Percentiles rank a stretch among this genome's conserved stretches.
Conservation (phyloP, 1,140 invertebrate genomes). For the Drosophila ananassae region DNA sequence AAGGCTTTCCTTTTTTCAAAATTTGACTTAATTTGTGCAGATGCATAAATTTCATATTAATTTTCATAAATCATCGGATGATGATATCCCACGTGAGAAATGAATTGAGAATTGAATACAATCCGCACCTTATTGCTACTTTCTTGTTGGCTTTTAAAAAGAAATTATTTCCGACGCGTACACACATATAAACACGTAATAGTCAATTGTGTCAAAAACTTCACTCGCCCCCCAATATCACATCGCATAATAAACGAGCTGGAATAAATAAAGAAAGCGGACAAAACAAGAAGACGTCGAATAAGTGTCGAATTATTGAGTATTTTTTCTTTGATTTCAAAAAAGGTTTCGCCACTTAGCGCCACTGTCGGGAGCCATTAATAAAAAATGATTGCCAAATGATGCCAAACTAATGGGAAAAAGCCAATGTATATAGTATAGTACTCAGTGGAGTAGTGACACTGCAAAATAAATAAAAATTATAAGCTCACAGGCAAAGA, state of each 20-base stretch:
- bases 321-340: conserved; percentile 19
- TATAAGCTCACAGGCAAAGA: background rate
- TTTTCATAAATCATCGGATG: conserved; percentile 3
- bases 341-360: conserved; percentile 42
- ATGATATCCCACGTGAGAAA: conserved; percentile 18
- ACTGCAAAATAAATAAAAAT: conserved; percentile 16
- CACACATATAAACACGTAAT: conserved; percentile 76
- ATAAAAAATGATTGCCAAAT: conserved; percentile 34
- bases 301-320: conserved; percentile 49
- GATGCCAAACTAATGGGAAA: conserved; percentile 29
- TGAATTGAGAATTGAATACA: background rate
- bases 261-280: conserved; percentile 54
- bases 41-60: conserved; percentile 25
- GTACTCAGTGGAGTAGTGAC: conserved; percentile 1
- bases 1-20: conserved; percentile 26
- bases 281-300: conserved; percentile 25
- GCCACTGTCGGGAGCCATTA: conserved; percentile 5
- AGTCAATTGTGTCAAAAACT: conserved; percentile 62
- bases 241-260: conserved; percentile 49
- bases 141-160: conserved; percentile 15
- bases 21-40: conserved; percentile 14
- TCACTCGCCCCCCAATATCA: conserved; percentile 23
- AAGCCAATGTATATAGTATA: background rate
- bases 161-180: conserved; percentile 39
- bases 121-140: background rate